Conservation (phyloP, 2,113 vertebrate species). For the Shinisaurus crocodilurus region DNA sequence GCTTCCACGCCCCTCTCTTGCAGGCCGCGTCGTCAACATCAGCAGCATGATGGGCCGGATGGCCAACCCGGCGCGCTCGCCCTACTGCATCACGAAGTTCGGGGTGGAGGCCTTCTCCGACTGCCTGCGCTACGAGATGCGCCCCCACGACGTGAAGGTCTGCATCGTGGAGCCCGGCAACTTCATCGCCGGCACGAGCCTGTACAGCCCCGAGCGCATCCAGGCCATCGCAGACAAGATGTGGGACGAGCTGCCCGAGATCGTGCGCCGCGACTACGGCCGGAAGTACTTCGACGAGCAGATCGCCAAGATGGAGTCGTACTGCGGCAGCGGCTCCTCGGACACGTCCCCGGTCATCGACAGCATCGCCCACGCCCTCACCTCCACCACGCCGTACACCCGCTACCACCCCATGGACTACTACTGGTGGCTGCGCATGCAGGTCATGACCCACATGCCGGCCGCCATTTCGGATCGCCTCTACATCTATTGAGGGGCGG, state of each 20-base stretch:
- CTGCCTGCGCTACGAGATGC: conserved; percentile 84
- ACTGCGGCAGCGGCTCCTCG: conserved; percentile 75
- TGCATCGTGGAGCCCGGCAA: conserved; percentile 84
- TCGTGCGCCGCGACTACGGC: conserved; percentile 80
- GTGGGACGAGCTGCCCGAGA: conserved; percentile 80
- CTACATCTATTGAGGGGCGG: conserved; percentile 75
- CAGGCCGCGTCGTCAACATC: conserved; percentile 81
- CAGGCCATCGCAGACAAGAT: conserved; percentile 79
- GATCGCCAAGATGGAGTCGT: conserved; percentile 78
- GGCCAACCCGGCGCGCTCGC: conserved; percentile 78
- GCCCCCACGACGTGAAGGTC: conserved; percentile 79
- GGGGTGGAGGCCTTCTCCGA: conserved; percentile 83
- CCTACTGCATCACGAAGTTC: conserved; percentile 84
- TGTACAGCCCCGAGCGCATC: conserved; percentile 80
- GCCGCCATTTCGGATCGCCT: conserved; percentile 78
- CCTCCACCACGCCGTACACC: conserved; percentile 72
- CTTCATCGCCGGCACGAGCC: conserved; percentile 81
- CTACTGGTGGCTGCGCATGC: conserved; percentile 86
- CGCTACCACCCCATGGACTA: conserved; percentile 87
- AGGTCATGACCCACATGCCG: conserved; percentile 82
- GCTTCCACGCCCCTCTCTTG: conserved; percentile 19
- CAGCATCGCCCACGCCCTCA: conserved; percentile 76
- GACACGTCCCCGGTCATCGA: conserved; percentile 77
- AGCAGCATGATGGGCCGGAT: conserved; percentile 84
- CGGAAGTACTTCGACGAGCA: conserved; percentile 80